These are phyloP conservation scores for Proisotoma minuta DNA, from an alignment of 2,888 invertebrate genomes.

Conservation along the genomic window DNA sequence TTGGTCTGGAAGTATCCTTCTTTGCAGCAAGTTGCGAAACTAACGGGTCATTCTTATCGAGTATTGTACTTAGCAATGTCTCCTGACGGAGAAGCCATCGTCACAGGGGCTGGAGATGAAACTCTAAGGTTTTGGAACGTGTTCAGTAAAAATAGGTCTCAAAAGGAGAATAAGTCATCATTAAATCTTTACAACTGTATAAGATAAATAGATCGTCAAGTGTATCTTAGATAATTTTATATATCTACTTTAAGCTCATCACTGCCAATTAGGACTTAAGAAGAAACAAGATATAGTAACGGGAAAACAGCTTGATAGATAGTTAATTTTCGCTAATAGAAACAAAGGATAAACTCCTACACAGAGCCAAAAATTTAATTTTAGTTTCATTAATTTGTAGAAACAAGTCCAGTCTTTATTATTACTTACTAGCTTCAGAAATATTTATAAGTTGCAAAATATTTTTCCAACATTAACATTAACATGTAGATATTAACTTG, in stretches of 20 bases:
- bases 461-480: too few species aligned
- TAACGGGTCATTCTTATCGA: conserved; percentile 93
- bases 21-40: conserved; percentile 90
- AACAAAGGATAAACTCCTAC: too few species aligned
- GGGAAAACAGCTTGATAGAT: background rate
- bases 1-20: conserved; percentile 99
- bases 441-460: too few species aligned
- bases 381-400: too few species aligned
- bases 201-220: conserved; percentile 55
- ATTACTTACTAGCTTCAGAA: too few species aligned
- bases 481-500: too few species aligned
- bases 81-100: conserved; percentile 97
- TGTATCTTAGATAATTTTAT: background rate
- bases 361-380: too few species aligned
- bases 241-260: background rate
- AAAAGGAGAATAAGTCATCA: conserved; percentile 88
- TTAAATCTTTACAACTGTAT: conserved; percentile 87
- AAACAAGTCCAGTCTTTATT: too few species aligned
- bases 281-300: background rate
- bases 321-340: too few species aligned
- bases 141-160: conserved; percentile 92
- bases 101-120: conserved; percentile 97
- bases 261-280: background rate
- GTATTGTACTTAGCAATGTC: conserved; percentile 94
- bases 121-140: conserved; percentile 98